Conservation (phyloP, 2,797 vertebrate species). For the Taenioides sp. region DNA sequence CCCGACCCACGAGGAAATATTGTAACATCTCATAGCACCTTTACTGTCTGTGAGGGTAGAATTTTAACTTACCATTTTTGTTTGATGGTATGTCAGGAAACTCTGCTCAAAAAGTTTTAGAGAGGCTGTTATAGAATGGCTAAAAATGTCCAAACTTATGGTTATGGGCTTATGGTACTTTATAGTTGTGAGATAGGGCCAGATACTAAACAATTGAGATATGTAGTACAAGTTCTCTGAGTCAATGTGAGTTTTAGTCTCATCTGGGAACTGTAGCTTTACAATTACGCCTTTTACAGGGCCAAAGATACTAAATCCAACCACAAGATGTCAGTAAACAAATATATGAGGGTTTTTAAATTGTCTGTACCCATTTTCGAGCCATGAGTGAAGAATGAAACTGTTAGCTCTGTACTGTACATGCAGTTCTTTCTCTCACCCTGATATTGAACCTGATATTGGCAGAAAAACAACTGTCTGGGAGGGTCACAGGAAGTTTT, state of each 20-base stretch:
- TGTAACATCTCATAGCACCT: slow-evolving; percentile 18
- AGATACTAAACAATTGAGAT: background rate
- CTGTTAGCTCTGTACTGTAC: too few relatives aligned
- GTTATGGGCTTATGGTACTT: background rate
- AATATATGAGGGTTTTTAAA: too few relatives aligned
- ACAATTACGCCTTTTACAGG: too few relatives aligned
- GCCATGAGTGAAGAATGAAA: too few relatives aligned
- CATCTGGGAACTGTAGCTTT: too few relatives aligned
- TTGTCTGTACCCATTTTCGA: too few relatives aligned
- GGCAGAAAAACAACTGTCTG: too few relatives aligned
- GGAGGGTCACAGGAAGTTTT: too few relatives aligned
- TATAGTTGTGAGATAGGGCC: background rate
- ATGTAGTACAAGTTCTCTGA: background rate
- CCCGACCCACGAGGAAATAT: slow-evolving; percentile 10
- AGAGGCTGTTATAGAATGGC: background rate
- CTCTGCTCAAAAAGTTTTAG: background rate
- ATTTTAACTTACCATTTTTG: background rate
- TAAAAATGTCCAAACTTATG: background rate
- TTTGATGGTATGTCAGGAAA: background rate
- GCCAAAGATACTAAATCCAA: too few relatives aligned
- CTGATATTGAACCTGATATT: too few relatives aligned
- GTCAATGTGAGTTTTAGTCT: background rate
- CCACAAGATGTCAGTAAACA: too few relatives aligned
- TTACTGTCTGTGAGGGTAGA: background rate
- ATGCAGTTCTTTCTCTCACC: too few relatives aligned